Conservation (phyloP, 1,140 invertebrate genomes). For the Drosophila nigrodunni region DNA sequence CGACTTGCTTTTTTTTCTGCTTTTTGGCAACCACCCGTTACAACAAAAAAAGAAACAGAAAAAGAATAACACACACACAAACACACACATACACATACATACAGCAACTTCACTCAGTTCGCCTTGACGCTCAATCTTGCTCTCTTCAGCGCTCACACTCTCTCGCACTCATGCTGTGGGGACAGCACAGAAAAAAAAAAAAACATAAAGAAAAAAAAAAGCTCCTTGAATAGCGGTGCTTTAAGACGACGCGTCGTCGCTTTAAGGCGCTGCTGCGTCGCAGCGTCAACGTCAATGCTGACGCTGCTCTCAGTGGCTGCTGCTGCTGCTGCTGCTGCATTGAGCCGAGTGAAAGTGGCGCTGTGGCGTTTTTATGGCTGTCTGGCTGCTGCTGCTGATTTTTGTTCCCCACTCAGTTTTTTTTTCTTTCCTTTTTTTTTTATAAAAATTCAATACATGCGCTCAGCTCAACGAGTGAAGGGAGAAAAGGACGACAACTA, state of each 20-base stretch:
- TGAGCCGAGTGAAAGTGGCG: constrained; percentile 75
- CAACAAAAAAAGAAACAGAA: constrained; percentile 36
- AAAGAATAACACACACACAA: no score
- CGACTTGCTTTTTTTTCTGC: constrained; percentile 19
- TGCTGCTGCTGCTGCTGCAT: constrained; percentile 52
- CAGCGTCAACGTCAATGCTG: constrained; percentile 14
- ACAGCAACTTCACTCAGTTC: constrained; percentile 31
- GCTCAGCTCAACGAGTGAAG: constrained; percentile 50
- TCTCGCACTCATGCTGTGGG: constrained; percentile 6
- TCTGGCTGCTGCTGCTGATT: constrained; percentile 44
- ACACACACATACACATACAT: no score
- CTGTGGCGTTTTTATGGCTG: constrained; percentile 55
- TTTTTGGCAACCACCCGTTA: constrained; percentile 60
- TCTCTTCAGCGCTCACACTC: constrained; percentile 19
- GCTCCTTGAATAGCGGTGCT: constrained; percentile 27
- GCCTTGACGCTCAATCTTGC: constrained; percentile 11
- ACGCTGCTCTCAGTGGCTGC: constrained; percentile 28
- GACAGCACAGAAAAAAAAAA: constrained; percentile 2
- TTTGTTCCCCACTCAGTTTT: constrained; percentile 58
- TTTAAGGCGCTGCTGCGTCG: constrained; percentile 36
- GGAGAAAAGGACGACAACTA: constrained; percentile 64
- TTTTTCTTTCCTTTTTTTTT: constrained; percentile 24
- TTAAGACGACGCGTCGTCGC: constrained; percentile 40
- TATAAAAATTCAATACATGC: constrained; percentile 52
- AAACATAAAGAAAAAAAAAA: constrained; percentile 1